phyloP scores from a whole-genome alignment of 2,888 invertebrate genomes.

The Hoplodrina blanda region DNA sequence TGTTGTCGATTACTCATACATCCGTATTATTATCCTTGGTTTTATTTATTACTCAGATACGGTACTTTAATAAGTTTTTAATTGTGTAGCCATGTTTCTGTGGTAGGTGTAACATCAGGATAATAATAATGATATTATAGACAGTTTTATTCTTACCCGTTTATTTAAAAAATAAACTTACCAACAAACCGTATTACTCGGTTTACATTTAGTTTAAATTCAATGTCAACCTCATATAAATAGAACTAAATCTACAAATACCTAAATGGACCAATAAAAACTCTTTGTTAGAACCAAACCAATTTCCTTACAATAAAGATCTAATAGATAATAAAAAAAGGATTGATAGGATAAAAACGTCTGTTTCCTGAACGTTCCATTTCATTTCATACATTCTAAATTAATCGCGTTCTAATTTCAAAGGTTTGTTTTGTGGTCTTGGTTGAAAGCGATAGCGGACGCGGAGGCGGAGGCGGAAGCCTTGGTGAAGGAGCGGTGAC shows the following conservation, averaged over 20 bases:
- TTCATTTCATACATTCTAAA: conserved; percentile 46
- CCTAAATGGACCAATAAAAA: conserved; percentile 30
- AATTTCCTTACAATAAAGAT: conserved; percentile 44
- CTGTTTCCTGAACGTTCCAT: conserved; percentile 22
- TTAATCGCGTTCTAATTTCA: conserved; percentile 34
- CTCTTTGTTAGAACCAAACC: conserved; percentile 22
- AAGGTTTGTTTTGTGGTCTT: conserved; percentile 59
- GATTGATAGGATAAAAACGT: conserved; percentile 23
- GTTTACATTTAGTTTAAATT: conserved; percentile 5
- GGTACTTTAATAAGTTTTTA: not conserved
- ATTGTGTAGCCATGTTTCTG: not conserved
- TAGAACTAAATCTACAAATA: conserved; percentile 22
- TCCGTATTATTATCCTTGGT: conserved; percentile 5
- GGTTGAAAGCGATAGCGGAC: conserved; percentile 67
- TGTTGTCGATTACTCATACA: conserved; percentile 1
- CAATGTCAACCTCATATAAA: conserved; percentile 38
- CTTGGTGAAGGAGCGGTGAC: conserved; percentile 68
- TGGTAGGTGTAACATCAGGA: conserved; percentile 3
- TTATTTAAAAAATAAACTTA: conserved; percentile 19
- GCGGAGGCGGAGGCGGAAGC: conserved; percentile 71
- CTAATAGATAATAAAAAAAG: conserved; percentile 46
- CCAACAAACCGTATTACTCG: not conserved
- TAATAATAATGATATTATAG: not conserved
- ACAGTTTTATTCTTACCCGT: not conserved
- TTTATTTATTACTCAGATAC: not conserved